Evolutionary conservation across 30 jellyfish, hydroid and myxozoan genomes (phyloP).

Genomic region (Nemopilema nomurai): DNA sequence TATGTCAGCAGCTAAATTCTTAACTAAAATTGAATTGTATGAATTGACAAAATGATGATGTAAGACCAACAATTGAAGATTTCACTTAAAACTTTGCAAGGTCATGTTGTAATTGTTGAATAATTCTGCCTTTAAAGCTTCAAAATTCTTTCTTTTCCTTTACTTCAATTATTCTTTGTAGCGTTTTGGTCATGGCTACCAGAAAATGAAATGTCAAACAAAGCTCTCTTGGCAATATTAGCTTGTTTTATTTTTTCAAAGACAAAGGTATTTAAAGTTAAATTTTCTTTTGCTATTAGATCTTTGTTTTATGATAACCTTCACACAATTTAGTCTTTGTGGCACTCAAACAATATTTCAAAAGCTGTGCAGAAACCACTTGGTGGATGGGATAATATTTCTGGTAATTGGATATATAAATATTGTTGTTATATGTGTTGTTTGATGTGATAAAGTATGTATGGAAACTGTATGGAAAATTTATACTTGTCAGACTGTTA

Average conservation of each 20-base stretch:
- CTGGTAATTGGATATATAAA: neutral
- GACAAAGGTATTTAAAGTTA: conserved; percentile 11
- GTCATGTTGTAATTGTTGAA: too few species aligned
- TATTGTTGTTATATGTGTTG: too few species aligned
- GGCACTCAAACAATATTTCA: too few species aligned
- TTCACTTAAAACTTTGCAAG: too few species aligned
- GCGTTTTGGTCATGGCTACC: conserved; percentile 53
- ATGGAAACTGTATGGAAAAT: too few species aligned
- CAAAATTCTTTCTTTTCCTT: neutral
- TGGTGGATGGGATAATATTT: neutral
- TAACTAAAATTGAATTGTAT: too few species aligned
- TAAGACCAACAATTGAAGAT: too few species aligned
- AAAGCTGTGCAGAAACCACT: too few species aligned
- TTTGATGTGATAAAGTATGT: too few species aligned
- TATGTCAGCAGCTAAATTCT: too few species aligned
- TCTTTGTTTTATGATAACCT: neutral
- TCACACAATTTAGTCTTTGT: neutral
- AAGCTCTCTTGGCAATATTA: conserved; percentile 46
- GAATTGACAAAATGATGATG: too few species aligned
- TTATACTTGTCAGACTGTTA: too few species aligned
- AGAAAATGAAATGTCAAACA: conserved; percentile 38
- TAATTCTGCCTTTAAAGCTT: neutral
- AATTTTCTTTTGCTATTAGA: neutral
- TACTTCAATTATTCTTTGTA: neutral
- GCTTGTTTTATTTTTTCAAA: conserved; percentile 43